Evolutionary conservation across 2,113 vertebrate species (phyloP), one percentile per base, ranked within the genome.

Genomic region (Anoura caudifer): DNA sequence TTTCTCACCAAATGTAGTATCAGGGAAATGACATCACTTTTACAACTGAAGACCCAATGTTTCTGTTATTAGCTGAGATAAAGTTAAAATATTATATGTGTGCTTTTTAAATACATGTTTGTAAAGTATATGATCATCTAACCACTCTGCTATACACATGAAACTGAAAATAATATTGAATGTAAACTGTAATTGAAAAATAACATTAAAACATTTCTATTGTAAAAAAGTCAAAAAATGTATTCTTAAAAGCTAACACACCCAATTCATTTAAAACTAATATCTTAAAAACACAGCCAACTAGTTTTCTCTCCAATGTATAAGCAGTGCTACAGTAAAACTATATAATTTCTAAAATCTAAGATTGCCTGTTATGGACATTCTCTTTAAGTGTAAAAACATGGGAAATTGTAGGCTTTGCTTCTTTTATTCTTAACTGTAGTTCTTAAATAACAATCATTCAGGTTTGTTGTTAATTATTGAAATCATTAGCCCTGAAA

Each of bases 1-100:
- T 83, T 94, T 97, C 73, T 54, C 72, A 95, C 61, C 89, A 96
- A 96, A 96, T 93, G 52, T 96, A 90, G 14, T 96, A 67, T 92
- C 20, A 95, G 81, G 63, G 52, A 91, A 95, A 94, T 96, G 31
- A 93, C 77, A 90, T 79, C 45, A 92, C 92, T 86, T 97, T 92
- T 95, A 33, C 77, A 95, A 87, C 26, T 83, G 79, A 91, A 97
- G 94, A 67, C 4, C 14, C 89, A 95, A 36, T 79, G 20, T 69
- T 97, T 88, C 73, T 95, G 36, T 69, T 94, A 82, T 73, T 89
- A 93, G 17, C 83, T 41, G 13, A 92, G 52, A 83, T 50, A 67
- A 94, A 24, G n/a, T 41, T 56, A 93, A 83, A 91, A 88, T 89
- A 93, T 73, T 73, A 65, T 67, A 14, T 73, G 3, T 91, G 33